Percentiles rank a stretch among this genome's conserved stretches.
phyloP scores from a whole-genome alignment of 2,113 vertebrate species.

The Notechis scutatus region DNA sequence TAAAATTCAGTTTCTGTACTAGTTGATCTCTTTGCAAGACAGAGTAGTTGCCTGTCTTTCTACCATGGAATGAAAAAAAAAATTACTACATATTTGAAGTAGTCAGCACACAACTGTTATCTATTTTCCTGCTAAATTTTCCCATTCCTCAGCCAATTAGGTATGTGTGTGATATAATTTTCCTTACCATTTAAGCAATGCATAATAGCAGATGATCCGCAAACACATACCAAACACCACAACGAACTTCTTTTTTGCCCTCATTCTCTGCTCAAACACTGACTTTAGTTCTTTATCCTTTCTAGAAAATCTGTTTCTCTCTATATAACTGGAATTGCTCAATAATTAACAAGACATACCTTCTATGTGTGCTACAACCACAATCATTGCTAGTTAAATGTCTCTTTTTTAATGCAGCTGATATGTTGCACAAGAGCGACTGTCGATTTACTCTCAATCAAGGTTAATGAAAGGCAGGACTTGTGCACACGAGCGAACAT shows the following conservation, averaged over 20 bases:
- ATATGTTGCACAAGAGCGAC: neutral
- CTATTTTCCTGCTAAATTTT: neutral
- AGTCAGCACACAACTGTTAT: neutral
- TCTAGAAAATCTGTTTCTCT: neutral
- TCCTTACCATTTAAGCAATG: neutral
- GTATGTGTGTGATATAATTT: neutral
- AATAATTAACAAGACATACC: neutral
- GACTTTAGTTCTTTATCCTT: neutral
- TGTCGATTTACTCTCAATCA: neutral
- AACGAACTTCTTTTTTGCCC: neutral
- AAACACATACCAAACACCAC: neutral
- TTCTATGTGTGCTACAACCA: neutral
- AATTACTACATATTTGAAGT: neutral
- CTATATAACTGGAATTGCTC: neutral
- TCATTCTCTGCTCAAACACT: neutral
- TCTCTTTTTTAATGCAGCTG: neutral
- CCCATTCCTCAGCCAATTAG: neutral
- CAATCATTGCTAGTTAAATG: neutral
- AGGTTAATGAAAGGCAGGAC: neutral
- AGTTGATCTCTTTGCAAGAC: neutral
- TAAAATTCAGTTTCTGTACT: neutral
- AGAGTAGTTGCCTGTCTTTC: neutral
- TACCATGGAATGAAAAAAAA: neutral
- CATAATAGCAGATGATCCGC: neutral
- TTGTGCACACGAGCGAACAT: neutral